Evolutionary conservation across 2,797 vertebrate genomes (phyloP).

Genomic region (Aotus griseimembra): DNA sequence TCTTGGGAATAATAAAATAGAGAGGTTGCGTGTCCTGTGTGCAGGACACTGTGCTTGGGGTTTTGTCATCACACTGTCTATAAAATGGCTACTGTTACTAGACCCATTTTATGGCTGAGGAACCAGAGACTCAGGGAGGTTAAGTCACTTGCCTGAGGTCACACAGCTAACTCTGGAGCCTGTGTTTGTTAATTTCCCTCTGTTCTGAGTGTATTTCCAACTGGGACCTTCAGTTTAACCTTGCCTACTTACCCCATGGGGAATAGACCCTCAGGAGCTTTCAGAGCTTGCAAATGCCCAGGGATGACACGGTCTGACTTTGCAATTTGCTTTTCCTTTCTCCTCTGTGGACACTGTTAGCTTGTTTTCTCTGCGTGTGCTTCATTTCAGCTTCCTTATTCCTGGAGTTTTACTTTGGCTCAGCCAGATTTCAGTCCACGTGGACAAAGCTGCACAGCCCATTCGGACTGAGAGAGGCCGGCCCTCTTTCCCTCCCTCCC

Average conservation of each 20-base stretch:
- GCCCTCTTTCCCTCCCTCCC: accelerated
- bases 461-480: background rate
- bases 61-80: background rate
- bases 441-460: background rate
- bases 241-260: too few species aligned
- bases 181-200: background rate
- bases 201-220: background rate
- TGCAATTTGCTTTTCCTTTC: background rate
- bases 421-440: background rate
- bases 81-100: background rate
- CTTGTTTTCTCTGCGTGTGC: background rate
- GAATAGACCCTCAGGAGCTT: background rate
- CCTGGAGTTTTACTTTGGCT: background rate
- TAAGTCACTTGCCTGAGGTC: background rate
- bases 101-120: background rate
- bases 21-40: background rate
- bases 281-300: background rate
- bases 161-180: background rate
- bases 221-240: background rate
- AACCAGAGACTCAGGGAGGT: background rate
- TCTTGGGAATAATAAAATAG: background rate
- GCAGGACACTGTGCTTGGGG: background rate
- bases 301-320: background rate
- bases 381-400: background rate
- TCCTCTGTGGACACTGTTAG: background rate